These are phyloP conservation scores for Gymnothorax reevesii DNA, from an alignment of 2,797 vertebrate species.

Conservation along the genomic window DNA sequence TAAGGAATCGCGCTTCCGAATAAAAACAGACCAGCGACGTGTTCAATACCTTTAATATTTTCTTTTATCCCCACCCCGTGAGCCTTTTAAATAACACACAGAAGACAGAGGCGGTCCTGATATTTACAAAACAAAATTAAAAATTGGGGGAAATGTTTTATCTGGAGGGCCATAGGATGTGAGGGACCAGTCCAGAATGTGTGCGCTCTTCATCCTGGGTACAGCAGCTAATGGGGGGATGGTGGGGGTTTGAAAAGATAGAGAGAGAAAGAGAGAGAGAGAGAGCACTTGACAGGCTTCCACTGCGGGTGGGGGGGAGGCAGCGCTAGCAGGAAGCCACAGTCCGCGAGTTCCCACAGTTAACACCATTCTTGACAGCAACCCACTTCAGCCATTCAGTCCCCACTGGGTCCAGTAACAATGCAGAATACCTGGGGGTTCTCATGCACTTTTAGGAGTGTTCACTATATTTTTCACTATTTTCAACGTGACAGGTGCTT, in stretches of 20 bases:
- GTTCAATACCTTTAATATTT: slow-evolving; percentile 46
- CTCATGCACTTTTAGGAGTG: not conserved
- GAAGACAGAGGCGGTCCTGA: slow-evolving; percentile 53
- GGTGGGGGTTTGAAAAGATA: not conserved
- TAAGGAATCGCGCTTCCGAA: not conserved
- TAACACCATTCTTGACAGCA: not conserved
- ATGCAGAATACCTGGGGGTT: not conserved
- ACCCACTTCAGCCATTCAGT: not conserved
- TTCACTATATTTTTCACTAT: not conserved
- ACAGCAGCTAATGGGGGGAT: not conserved
- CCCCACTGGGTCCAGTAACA: not conserved
- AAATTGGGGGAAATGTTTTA: not conserved
- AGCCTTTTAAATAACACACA: slow-evolving; percentile 68
- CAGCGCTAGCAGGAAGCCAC: not conserved
- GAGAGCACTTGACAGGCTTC: not conserved
- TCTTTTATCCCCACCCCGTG: slow-evolving; percentile 22
- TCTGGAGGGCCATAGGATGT: not conserved
- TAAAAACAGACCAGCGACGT: not conserved
- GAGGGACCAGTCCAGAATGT: not conserved
- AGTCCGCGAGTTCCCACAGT: not conserved
- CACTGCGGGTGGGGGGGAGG: not conserved
- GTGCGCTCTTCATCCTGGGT: not conserved
- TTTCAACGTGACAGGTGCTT: not conserved
- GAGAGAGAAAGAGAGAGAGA: no score
- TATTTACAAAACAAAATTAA: slow-evolving; percentile 65